Evolutionary conservation across 2,113 vertebrate species (phyloP), one percentile per base, ranked within the genome.

Genomic region (Zosterops pallidus): DNA sequence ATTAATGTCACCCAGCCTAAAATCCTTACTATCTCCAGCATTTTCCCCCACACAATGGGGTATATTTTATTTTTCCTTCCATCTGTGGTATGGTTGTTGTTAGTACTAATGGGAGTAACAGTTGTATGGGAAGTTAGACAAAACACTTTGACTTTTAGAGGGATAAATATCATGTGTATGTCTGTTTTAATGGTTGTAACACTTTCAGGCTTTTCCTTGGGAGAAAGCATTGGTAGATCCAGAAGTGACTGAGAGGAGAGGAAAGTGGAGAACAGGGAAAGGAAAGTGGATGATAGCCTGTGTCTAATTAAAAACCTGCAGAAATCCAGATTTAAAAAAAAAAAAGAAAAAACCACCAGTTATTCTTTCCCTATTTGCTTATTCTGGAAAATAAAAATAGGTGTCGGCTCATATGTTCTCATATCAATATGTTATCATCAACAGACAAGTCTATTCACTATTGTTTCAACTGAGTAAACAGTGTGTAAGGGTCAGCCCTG

Each of bases 401-500:
- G 92, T 97, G 95, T 97, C 96, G 97, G 97, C 97, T 96, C 96
- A 81, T 90, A 93, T 53, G 95, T 92, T 97, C 97, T 96, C 93
- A 74, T 98, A 98, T 97, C 98, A 97, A 86, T 98, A 96, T 74
- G 97, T 98, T 98, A 95, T 95, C 98, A 96, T 98, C 98, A 98
- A 97, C 98, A 98, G 97, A 97, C 92, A 94, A 89, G 94, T 97
- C 98, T 97, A 97, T 98, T 98, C 97, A 90, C 97, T 96, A 83
- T 97, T 98, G 98, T 98, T 98, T 98, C 98, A 95, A 97, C 83
- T 96, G 98, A 98, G 98, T 98, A 98, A 98, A 98, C 98, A 98
- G 98, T 91, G 98, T 95, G 98, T 67, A 78, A 96, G 98, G 99
- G 99, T 99, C 98, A 98, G 98, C 97, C 84, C 46, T 96, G 97